Evolutionary conservation across 2,888 invertebrate species (phyloP), one percentile per base, ranked within the genome.

Genomic region (Amphipoea lucens): DNA sequence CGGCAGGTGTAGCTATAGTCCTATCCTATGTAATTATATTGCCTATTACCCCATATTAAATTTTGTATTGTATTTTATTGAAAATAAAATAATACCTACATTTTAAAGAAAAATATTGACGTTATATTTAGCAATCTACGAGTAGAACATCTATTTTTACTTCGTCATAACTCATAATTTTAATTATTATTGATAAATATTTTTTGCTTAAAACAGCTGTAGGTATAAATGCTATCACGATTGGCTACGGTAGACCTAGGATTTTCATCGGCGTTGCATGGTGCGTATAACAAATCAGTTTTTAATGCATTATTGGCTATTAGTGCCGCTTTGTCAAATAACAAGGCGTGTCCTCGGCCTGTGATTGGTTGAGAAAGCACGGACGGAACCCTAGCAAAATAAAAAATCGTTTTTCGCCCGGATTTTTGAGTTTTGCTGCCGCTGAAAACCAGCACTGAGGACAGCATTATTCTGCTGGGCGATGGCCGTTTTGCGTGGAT

Each of bases 281-380:
- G 23, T 17, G 40, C 5, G 67, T 40, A 45, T 72, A 76, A 72
- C 81, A 70, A 85, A 85, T 87, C 72, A 60, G 54, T 79, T 76
- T 83, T 78, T 66, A 77, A 87, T 78, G 68, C 82, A 60, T 81
- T 78, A 78, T 69, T 68, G 60, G 29, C 29, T 48, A 65, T 77
- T 82, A 68, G 63, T 63, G 51, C 17, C 29, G 82, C 57, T 65
- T 60, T 65, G 12, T 45, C 48, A 20, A 76, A 36, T 71, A 48
- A 6, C 57, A 23, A 65, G 70, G 57, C 60, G 40, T 63, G 40
- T 51, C 51, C 29, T 73, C 57, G 51, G 36, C 2, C n/a, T 40
- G 17, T 51, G 36, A 60, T 42, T 54, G 42, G 20, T 62, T 54
- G 14, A 7, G 36, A 69, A 36, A 4, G 1, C 36, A 36, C 42